Base-by-base conservation (phyloP, 2,113 vertebrate species). In the Myotis davidii region DNA sequence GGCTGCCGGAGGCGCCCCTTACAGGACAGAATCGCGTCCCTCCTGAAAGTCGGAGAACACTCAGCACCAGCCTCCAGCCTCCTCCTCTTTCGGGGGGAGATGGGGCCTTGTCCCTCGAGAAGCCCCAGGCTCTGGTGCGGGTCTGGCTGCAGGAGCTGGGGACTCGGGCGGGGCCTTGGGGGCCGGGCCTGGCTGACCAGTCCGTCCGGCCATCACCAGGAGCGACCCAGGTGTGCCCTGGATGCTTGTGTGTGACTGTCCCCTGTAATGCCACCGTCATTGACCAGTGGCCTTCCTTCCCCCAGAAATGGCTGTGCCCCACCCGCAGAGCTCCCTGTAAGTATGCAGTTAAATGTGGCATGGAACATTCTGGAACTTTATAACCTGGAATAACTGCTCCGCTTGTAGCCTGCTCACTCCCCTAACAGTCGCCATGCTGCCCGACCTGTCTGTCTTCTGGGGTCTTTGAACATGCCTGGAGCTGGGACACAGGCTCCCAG, bases 251-350 rank as follows among this genome's bases (percentile, higher is more conserved):
- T 0, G 7, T 32, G 79, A 64, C 61, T 8, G 7, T 25, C 6
- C 64, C 88, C 79, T 21, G 0, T 32, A 20, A 21, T 16, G 78
- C 50, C 64, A 17, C 76, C 25, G 25, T 54, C 25, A 13, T 70
- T 97, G 93, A 96, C 88, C 85, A 7, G 17, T 45, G 84, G 97
- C 93, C 93, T 97, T 94, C 90, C 91, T 90, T 77, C 83, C 87
- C 94, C 91, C 65, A 69, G 96, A 84, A 88, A 32, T 65, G 94
- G 78, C 92, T 17, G 3, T 16, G 2, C 39, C 69, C 9, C 6
- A 27, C 93, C 48, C 0, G 61, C 45, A 88, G 64, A 10, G 0
- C 25, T 77, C 82, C 65, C 72, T 73, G 97, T 96, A 86, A 97
- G 95, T 96, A 96, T 84, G 79, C 64, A 8, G 74, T 0, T 79